These are phyloP conservation scores for Lymantria dispar DNA, from an alignment of 2,888 invertebrate species.

Conservation along the genomic window DNA sequence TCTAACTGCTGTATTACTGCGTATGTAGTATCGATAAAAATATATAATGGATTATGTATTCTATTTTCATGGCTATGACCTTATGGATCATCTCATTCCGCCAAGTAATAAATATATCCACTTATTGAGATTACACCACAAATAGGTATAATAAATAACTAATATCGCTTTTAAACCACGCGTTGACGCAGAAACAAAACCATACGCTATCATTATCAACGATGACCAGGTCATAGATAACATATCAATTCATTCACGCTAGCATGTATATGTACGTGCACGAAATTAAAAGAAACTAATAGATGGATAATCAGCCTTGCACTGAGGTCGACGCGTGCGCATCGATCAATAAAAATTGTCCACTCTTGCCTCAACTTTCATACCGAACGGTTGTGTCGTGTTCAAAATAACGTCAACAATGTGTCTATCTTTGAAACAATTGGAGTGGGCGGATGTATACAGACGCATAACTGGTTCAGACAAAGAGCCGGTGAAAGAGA, in stretches of 20 bases:
- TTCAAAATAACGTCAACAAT: slow-evolving; percentile 38
- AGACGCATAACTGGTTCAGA: slow-evolving; percentile 54
- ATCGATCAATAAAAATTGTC: slow-evolving; percentile 14
- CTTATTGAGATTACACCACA: not conserved
- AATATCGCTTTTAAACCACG: slow-evolving; percentile 7
- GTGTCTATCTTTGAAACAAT: slow-evolving; percentile 70
- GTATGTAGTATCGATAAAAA: no score
- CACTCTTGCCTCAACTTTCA: slow-evolving; percentile 19
- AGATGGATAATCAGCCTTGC: slow-evolving; percentile 33
- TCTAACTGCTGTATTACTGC: no score
- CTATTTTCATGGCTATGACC: no score
- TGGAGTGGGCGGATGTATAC: slow-evolving; percentile 69
- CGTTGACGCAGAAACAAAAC: slow-evolving; percentile 3
- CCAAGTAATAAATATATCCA: not conserved
- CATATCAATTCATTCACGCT: slow-evolving; percentile 47
- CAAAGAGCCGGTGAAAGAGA: slow-evolving; percentile 41
- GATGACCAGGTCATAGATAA: slow-evolving; percentile 52
- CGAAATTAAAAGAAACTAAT: slow-evolving; percentile 31
- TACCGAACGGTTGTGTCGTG: slow-evolving; percentile 17
- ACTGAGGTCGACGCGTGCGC: slow-evolving; percentile 33
- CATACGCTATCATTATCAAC: slow-evolving; percentile 20
- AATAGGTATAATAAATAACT: not conserved
- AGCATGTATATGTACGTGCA: slow-evolving; percentile 39
- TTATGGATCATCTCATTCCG: no score
- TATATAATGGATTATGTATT: no score